Evolutionary conservation across 2,797 vertebrate genomes (phyloP).

Genomic region (Tenualosa thibaudeaui): DNA sequence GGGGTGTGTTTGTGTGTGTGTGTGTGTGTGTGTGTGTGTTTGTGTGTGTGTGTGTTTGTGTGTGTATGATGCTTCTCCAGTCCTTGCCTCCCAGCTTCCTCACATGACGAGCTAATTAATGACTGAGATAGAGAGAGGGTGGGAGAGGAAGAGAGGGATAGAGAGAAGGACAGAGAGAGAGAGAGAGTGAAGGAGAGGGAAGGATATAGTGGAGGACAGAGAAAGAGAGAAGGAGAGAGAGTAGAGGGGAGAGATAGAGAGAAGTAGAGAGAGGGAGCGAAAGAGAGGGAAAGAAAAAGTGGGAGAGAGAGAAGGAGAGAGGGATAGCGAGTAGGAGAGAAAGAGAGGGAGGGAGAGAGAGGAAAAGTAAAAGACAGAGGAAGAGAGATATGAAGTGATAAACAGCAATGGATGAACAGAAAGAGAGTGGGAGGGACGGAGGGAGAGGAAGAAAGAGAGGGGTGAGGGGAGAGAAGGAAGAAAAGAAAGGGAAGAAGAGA

Average conservation of each 20-base stretch:
- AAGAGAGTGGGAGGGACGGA: too few relatives aligned
- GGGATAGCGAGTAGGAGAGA: background rate
- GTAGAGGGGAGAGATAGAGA: too few relatives aligned
- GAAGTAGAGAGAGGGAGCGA: too few relatives aligned
- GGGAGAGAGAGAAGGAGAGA: background rate
- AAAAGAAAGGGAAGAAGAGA: background rate
- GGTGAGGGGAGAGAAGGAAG: too few relatives aligned
- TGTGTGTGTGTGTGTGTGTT: conserved; percentile 32
- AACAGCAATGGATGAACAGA: too few relatives aligned
- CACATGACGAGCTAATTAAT: background rate
- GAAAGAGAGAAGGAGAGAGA: too few relatives aligned
- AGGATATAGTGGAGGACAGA: too few relatives aligned
- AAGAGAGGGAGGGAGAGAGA: background rate
- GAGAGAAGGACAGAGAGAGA: too few relatives aligned
- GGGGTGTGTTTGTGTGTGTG: conserved; percentile 34
- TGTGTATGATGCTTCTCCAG: background rate
- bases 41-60: conserved; percentile 31
- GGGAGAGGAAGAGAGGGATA: too few relatives aligned
- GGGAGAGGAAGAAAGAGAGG: too few relatives aligned
- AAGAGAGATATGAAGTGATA: too few relatives aligned
- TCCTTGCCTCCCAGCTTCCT: background rate
- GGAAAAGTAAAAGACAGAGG: background rate
- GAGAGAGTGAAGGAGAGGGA: too few relatives aligned
- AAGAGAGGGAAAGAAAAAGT: background rate
- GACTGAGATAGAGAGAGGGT: background rate